Evolutionary conservation across 2,113 vertebrate species (phyloP).

Genomic region (Siniperca chuatsi): DNA sequence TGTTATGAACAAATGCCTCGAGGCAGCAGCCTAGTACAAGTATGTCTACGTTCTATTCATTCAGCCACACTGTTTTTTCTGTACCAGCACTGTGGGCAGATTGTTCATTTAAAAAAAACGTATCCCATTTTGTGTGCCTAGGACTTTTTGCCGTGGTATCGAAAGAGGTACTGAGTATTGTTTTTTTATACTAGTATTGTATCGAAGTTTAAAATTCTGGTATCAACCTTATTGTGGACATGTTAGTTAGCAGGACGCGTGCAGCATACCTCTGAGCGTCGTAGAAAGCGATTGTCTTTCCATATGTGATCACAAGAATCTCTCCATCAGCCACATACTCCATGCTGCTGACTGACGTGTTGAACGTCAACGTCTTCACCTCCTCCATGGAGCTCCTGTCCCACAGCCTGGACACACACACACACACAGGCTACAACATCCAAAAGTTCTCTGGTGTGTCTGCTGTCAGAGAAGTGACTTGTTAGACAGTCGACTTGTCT

Average conservation of each 20-base stretch:
- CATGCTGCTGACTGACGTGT: constrained; percentile 95
- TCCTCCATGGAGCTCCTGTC: constrained; percentile 91
- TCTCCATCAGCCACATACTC: constrained; percentile 95
- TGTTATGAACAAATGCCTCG: background rate
- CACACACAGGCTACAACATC: background rate
- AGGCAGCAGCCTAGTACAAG: background rate
- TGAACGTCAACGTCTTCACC: constrained; percentile 92
- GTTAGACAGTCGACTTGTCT: background rate
- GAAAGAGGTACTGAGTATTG: too few species aligned
- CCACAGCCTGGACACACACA: constrained; percentile 88
- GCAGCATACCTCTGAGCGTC: constrained; percentile 90
- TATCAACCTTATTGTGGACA: background rate
- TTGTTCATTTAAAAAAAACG: too few species aligned
- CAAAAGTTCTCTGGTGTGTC: background rate
- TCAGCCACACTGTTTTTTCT: background rate
- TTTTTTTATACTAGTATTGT: too few species aligned
- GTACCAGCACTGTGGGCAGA: too few species aligned
- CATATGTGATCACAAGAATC: constrained; percentile 94
- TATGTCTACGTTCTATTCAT: background rate
- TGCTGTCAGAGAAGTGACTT: background rate
- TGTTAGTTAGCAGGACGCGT: too few species aligned
- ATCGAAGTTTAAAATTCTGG: too few species aligned
- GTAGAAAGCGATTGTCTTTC: constrained; percentile 95
- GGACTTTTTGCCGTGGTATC: too few species aligned
- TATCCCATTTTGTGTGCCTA: too few species aligned